Conservation (phyloP, 1,140 invertebrate genomes). For the Micrasema minimum region DNA sequence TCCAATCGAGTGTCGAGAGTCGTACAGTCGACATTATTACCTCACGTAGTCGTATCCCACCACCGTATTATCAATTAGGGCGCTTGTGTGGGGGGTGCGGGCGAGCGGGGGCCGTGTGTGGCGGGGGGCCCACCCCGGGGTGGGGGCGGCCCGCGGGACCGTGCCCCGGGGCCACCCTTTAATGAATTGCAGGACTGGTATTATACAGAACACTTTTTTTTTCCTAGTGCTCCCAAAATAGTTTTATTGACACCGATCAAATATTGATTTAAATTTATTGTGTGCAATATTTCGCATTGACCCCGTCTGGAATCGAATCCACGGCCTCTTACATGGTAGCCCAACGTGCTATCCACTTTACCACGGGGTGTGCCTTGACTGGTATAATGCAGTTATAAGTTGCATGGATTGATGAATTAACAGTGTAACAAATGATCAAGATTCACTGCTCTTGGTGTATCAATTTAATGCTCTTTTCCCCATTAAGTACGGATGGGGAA, state of each 20-base stretch:
- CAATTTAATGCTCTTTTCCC: too few relatives aligned
- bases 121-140: conserved; percentile 26
- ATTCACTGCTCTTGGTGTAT: too few relatives aligned
- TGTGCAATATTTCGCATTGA: too few relatives aligned
- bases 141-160: conserved; percentile 57
- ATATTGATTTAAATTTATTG: too few relatives aligned
- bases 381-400: too few relatives aligned
- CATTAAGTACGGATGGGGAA: too few relatives aligned
- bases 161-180: conserved; percentile 44
- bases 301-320: too few relatives aligned
- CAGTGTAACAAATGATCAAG: too few relatives aligned
- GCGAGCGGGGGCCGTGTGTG: not conserved
- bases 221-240: not conserved
- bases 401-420: too few relatives aligned
- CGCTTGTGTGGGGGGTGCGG: not conserved
- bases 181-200: conserved; percentile 35
- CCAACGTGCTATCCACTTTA: too few relatives aligned
- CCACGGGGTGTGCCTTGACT: too few relatives aligned
- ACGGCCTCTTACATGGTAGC: too few relatives aligned
- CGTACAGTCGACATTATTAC: conserved; percentile 34
- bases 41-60: conserved; percentile 41
- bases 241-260: not conserved
- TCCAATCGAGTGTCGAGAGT: conserved; percentile 30
- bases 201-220: not conserved
- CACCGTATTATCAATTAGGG: conserved; percentile 46